Conservation (phyloP, 2,113 vertebrate genomes). For the Pelobates fuscus region DNA sequence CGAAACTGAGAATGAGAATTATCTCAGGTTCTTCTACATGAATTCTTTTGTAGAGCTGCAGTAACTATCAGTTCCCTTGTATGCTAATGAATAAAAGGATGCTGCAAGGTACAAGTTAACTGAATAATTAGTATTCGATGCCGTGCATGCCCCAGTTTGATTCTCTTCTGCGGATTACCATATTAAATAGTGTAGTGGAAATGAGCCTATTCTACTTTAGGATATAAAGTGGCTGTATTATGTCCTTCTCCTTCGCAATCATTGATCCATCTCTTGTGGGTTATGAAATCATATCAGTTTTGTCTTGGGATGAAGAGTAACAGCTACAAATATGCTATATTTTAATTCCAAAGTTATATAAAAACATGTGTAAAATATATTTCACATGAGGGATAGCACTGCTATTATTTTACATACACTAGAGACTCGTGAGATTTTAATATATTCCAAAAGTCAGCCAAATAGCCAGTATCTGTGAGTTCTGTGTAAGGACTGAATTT, state of each 20-base stretch:
- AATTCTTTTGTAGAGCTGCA: not conserved
- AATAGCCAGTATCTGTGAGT: too few relatives aligned
- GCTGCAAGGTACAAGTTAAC: conserved; percentile 7
- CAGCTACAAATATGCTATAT: too few relatives aligned
- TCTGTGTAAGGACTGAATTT: too few relatives aligned
- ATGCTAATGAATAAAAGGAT: conserved; percentile 30
- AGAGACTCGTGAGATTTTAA: too few relatives aligned
- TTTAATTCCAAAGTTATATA: too few relatives aligned
- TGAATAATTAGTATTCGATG: conserved; percentile 46
- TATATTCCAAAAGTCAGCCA: too few relatives aligned
- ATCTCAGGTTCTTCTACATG: conserved; percentile 11
- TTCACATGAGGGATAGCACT: too few relatives aligned
- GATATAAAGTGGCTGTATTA: not conserved
- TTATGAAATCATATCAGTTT: not conserved
- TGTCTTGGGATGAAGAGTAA: too few relatives aligned
- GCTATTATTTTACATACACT: too few relatives aligned
- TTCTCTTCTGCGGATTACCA: conserved; percentile 39
- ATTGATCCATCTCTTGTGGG: too few relatives aligned
- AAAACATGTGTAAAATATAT: too few relatives aligned
- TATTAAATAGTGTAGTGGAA: conserved; percentile 36
- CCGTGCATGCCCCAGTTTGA: conserved; percentile 40
- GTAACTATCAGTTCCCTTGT: conserved; percentile 16
- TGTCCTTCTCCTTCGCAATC: not conserved
- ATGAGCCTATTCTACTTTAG: not conserved
- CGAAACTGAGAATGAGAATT: conserved; percentile 13